Evolutionary conservation across 1,140 invertebrate genomes (phyloP), one percentile per base, ranked within the genome.

Genomic region (Bombus pascuorum): DNA sequence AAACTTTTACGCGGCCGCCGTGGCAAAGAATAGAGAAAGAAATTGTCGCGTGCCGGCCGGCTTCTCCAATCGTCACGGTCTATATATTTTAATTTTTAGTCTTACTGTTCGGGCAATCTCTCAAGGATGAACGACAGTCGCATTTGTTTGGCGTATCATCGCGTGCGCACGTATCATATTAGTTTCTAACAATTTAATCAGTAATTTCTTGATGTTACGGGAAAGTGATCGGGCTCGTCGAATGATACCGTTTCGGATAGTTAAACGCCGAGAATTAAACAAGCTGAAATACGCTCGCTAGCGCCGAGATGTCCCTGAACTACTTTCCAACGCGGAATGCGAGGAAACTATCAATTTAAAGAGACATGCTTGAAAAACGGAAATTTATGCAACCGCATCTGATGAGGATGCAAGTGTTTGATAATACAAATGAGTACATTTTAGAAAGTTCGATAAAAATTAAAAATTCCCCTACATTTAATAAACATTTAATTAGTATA

Each of bases 21-120:
- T 32, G 53, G 32, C 32, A 39, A 53, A 65, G 59, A 81, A 77
- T 72, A 71, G 62, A 57, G 70, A 76, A 85, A 62, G 86, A 83
- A 90, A 90, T 77, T 90, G 89, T 90, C 82, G 81, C 88, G 79
- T 77, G 71, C 66, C 59, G 22, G 28, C 22, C 25, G 18, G 37
- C 42, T 62, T 74, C 70, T 80, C 70, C 71, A 34, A 66, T 62
- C 59, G 79, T 89, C 79, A 83, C 66, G 82, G 59, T 90, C 78
- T 83, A 42, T 10, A 83, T 85, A 76, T 57, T 59, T 3, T 32
- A 32, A 80, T 85, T 85, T 81, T 75, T 37, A 39, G 28, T 53
- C 53, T 77, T 15, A 22, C 59, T 53, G 18, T 66, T 42, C 28
- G n/a, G 25, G 5, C 5, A 1, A 73, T 9, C 65, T 39, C 10